Conservation (phyloP, 1,140 invertebrate genomes). For the Choristoneura fumiferana region DNA sequence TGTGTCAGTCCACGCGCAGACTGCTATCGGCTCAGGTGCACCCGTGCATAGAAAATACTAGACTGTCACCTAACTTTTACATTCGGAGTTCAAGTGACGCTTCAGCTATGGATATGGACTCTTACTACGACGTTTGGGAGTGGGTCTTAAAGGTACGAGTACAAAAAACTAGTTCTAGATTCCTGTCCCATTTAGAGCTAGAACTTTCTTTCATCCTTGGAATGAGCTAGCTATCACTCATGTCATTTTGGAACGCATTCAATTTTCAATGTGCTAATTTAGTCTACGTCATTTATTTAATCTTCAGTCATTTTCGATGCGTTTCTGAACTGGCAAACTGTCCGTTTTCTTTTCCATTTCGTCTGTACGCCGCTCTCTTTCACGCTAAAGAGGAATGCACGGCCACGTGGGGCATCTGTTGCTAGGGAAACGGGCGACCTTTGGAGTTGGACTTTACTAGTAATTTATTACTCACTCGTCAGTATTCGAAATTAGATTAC, state of each 20-base stretch:
- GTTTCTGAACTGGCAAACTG: neutral
- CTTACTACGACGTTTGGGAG: slow-evolving; percentile 50
- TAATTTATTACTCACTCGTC: too few species aligned
- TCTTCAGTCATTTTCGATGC: too few species aligned
- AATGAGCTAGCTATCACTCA: slow-evolving; percentile 1
- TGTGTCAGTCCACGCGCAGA: slow-evolving; percentile 1
- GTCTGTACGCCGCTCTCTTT: neutral
- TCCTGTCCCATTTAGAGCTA: neutral
- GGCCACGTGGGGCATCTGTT: slow-evolving; percentile 8
- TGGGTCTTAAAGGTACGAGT: slow-evolving; percentile 58
- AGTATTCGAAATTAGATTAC: too few species aligned
- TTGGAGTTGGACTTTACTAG: neutral
- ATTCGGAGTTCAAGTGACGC: slow-evolving; percentile 5
- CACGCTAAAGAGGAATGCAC: neutral
- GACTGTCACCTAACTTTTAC: neutral
- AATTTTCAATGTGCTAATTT: too few species aligned
- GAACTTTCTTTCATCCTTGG: neutral
- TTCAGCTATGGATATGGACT: slow-evolving; percentile 47
- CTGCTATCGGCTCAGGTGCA: neutral
- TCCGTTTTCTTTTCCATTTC: neutral
- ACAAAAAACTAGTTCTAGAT: neutral
- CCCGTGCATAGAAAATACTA: neutral
- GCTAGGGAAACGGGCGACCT: slow-evolving; percentile 2
- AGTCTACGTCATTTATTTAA: too few species aligned
- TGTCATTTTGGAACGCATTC: neutral